phyloP scores from a whole-genome alignment of 2,888 invertebrate species.

The Thera britannica region DNA sequence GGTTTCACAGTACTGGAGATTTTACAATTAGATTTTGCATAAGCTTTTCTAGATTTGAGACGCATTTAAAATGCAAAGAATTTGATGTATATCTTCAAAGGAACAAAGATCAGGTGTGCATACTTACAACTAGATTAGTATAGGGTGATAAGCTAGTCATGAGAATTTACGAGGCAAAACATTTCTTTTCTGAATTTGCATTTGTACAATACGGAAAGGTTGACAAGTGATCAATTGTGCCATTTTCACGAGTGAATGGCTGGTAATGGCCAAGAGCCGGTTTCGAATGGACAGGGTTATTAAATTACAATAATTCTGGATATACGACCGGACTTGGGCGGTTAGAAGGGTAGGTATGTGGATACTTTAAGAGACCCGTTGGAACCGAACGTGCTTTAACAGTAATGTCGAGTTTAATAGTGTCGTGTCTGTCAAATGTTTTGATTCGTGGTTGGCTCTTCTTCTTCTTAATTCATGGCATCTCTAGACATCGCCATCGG shows the following conservation, averaged over 20 bases:
- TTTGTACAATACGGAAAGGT: conserved; percentile 60
- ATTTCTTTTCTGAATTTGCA: conserved; percentile 57
- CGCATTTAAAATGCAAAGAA: too few species aligned
- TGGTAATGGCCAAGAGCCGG: conserved; percentile 59
- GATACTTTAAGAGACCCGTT: conserved; percentile 39
- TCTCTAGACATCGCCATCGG: too few species aligned
- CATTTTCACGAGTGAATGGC: conserved; percentile 68
- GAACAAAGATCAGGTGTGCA: too few species aligned
- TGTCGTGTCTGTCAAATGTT: not conserved
- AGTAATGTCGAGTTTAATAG: too few species aligned
- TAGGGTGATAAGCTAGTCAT: conserved; percentile 40
- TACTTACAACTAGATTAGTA: not conserved
- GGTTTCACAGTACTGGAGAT: too few species aligned
- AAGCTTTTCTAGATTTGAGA: too few species aligned
- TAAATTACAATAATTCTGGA: conserved; percentile 78
- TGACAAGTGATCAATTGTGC: conserved; percentile 81
- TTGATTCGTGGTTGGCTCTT: not conserved
- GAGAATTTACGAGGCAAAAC: conserved; percentile 65
- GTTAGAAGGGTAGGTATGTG: conserved; percentile 38
- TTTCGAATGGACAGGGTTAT: conserved; percentile 62
- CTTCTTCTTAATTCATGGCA: too few species aligned
- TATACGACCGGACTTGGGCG: conserved; percentile 39
- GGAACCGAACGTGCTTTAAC: conserved; percentile 12
- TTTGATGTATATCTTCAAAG: too few species aligned
- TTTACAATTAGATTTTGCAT: too few species aligned